These are phyloP conservation scores for Ochotona curzoniae DNA, from an alignment of 2,113 vertebrate species.

Conservation along the genomic window DNA sequence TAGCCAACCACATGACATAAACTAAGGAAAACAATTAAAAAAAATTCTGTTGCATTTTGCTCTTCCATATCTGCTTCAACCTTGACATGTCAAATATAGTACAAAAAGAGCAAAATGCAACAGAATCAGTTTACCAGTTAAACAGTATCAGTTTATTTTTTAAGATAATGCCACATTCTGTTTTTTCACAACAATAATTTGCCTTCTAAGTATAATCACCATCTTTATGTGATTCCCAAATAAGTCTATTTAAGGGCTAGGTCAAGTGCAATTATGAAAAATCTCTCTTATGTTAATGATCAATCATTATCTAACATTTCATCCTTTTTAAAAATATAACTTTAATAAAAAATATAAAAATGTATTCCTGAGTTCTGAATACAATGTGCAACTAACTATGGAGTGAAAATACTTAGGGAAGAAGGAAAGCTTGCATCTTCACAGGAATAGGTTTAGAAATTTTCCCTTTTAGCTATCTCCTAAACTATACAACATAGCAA, in stretches of 20 bases:
- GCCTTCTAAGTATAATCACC: neutral
- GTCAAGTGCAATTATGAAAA: neutral
- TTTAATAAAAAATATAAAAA: too few relatives aligned
- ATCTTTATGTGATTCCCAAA: neutral
- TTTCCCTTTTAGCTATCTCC: too few relatives aligned
- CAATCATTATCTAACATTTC: neutral
- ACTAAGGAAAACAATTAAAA: too few relatives aligned
- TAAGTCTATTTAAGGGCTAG: neutral
- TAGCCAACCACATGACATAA: neutral
- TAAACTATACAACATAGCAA: too few relatives aligned
- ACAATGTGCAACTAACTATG: too few relatives aligned
- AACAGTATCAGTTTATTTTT: neutral
- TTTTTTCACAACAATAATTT: neutral
- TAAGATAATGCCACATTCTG: neutral
- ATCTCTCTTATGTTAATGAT: neutral
- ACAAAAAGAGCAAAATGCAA: too few relatives aligned
- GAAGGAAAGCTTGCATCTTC: too few relatives aligned
- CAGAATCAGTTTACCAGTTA: too few relatives aligned
- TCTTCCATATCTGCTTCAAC: fast-evolving
- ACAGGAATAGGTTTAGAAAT: too few relatives aligned
- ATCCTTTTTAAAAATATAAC: neutral
- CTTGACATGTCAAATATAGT: fast-evolving
- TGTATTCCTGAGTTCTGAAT: too few relatives aligned
- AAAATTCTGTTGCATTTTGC: neutral
- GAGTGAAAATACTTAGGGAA: too few relatives aligned